Conservation (phyloP, 1,140 invertebrate species). For the Zaprionus camerounensis region DNA sequence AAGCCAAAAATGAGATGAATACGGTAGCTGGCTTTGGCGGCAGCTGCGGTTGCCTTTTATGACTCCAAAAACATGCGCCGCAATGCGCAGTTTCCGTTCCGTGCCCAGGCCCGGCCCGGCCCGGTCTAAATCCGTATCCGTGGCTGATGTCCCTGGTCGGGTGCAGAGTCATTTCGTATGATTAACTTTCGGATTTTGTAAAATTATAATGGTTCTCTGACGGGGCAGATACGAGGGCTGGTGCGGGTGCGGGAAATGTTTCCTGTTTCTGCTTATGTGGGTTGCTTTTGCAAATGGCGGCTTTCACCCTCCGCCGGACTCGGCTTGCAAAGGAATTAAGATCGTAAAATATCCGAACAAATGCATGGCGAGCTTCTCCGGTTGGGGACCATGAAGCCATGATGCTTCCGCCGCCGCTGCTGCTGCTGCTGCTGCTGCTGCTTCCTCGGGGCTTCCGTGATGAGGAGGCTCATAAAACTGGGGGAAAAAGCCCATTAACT, state of each 20-base stretch:
- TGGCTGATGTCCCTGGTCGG: constrained; percentile 7
- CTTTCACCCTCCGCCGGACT: constrained; percentile 51
- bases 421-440: constrained; percentile 26
- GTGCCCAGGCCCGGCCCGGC: neutral
- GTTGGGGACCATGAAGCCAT: constrained; percentile 52
- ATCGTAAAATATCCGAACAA: constrained; percentile 69
- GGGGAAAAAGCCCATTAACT: constrained; percentile 54
- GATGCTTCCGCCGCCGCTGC: constrained; percentile 46
- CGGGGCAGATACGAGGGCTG: constrained; percentile 17
- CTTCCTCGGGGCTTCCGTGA: constrained; percentile 50
- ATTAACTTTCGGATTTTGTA: constrained; percentile 81
- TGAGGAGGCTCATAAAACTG: constrained; percentile 62
- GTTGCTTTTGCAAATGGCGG: constrained; percentile 63
- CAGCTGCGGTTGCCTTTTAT: constrained; percentile 49
- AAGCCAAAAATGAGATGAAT: neutral
- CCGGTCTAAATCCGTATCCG: neutral
- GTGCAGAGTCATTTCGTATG: constrained; percentile 62
- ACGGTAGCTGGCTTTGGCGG: neutral
- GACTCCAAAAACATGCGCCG: constrained; percentile 48
- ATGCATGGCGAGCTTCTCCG: constrained; percentile 48
- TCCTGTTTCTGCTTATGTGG: neutral
- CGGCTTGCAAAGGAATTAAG: constrained; percentile 71
- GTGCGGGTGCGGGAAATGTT: constrained; percentile 4
- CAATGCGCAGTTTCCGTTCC: constrained; percentile 55
- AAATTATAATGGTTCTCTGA: constrained; percentile 69